Base-by-base conservation (phyloP, 2,888 invertebrate genomes). In the Trachelus iudaicus region DNA sequence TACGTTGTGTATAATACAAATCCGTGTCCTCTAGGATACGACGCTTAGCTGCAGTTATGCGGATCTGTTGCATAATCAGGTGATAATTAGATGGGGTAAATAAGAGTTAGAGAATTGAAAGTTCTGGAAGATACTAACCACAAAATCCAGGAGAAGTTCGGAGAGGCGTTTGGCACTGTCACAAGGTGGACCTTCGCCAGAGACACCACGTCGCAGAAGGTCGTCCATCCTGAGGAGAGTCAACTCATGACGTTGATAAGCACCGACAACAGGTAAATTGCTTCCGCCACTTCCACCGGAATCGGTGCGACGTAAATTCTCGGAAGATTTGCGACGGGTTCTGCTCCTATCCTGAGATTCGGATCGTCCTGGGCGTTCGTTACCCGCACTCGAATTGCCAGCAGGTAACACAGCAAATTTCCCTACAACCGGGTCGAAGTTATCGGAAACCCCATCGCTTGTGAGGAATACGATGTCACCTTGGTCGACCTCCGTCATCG, bases 361-460 rank as follows among this genome's bases (percentile, higher is more conserved):
- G 76, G 69, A 75, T 77, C 68, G 13, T 79, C 37, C 34, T 30
- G 74, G 34, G 4, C 74, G n/a, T 30, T 34, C 74, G 13, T 35
- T 35, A 11, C 34, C 74, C n/a, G 34, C 74, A 33, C 74, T 34
- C 34, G 74, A 23, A 35, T 74, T 74, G 23, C 69, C 73, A 37
- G 76, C 74, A 3, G 90, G 90, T 88, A 92, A 90, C 30, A 94
- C 93, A 9, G 97, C 96, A 88, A 97, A 96, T 92, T 96, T 96
- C 37, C 97, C 97, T 78, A 98, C 97, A 40, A 97, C 97, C 0
- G 97, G 97, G 92, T 98, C 97, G 87, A 97, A 97, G 91, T 98
- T 98, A 89, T 98, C 97, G 11, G 97, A 96, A 56, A 98, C 94
- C 11, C 97, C 97, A 88, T 98, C 97, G n/a, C 96, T 96, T 1